Conservation (phyloP, 1,140 invertebrate genomes). For the Leptinotarsa lineolata region DNA sequence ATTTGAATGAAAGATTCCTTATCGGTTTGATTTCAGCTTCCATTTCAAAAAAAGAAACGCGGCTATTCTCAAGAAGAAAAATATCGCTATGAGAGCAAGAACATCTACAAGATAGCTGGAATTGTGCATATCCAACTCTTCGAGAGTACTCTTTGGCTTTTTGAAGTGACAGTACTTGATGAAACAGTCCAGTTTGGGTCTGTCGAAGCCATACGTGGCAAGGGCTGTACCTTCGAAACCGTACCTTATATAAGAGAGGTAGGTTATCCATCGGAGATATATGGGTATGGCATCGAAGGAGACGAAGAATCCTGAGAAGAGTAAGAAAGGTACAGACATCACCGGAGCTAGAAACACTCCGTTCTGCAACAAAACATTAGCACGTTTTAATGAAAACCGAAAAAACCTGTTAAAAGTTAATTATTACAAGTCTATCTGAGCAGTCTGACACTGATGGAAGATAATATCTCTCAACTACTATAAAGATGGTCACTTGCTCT, state of each 20-base stretch:
- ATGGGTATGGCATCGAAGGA: slow-evolving; percentile 95
- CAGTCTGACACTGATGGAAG: too few relatives aligned
- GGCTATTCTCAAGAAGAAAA: slow-evolving; percentile 81
- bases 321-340: slow-evolving; percentile 90
- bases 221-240: slow-evolving; percentile 93
- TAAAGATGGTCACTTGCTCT: too few relatives aligned
- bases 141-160: slow-evolving; percentile 84
- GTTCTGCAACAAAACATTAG: slow-evolving; percentile 65
- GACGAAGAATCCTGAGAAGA: slow-evolving; percentile 97
- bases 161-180: slow-evolving; percentile 88
- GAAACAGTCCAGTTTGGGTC: slow-evolving; percentile 79
- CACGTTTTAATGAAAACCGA: slow-evolving; percentile 26
- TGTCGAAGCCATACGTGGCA: slow-evolving; percentile 88
- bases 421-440: too few relatives aligned
- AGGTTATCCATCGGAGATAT: slow-evolving; percentile 94
- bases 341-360: slow-evolving; percentile 96
- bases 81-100: slow-evolving; percentile 83
- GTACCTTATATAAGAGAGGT: slow-evolving; percentile 93
- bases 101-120: slow-evolving; percentile 79
- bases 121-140: slow-evolving; percentile 83
- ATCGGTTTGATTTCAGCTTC: slow-evolving; percentile 75
- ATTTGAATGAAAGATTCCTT: not conserved
- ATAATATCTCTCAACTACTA: too few relatives aligned
- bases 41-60: slow-evolving; percentile 92
- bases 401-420: too few relatives aligned